Base-by-base conservation (phyloP, 2,797 vertebrate genomes). In the Sebastes goodei region DNA sequence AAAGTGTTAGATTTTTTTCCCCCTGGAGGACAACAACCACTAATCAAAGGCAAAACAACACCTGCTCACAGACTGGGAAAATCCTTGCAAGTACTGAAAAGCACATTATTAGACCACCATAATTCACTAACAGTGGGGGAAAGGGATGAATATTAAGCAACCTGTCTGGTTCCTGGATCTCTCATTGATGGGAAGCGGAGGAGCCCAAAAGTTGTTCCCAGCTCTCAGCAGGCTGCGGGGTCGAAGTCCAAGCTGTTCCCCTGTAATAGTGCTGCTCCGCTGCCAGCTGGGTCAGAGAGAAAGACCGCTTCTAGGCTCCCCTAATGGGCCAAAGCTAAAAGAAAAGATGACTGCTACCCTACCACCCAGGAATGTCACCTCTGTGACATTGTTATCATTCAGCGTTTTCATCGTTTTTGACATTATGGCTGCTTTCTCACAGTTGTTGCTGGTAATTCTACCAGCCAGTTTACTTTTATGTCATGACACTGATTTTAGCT, bases 231-330 rank as follows among this genome's bases (percentile, higher is more conserved):
- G 78, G 79, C 85, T 61, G 30, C 7, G 23, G 86, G 93, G 89
- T 95, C 92, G 92, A 86, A 92, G 90, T 93, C 82, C 83, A 88
- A 76, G 66, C 89, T 42, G 68, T 85, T 87, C 81, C 87, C 84
- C 86, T 93, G 84, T 90, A 91, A 90, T 82, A 81, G 81, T 84
- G 85, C 70, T 73, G 85, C 68, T 74, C 70, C 35, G 7, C 64
- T 80, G 78, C 76, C 88, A 88, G 88, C 90, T 89, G 86, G 85
- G 76, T 63, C 25, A 42, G 71, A 82, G 70, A 88, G 70, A 90
- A 80, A 61, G 76, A 46, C 42, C 4, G 53, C 83, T 79, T 72
- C 55, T 63, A 27, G 76, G 33, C 78, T 78, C 17, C 78, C 32
- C 62, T 90, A 86, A 92, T 87, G 82, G 76, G 81, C 74, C 60